Evolutionary conservation across 2,113 vertebrate genomes (phyloP), one percentile per base, ranked within the genome.

Genomic region (Zapornia atra): DNA sequence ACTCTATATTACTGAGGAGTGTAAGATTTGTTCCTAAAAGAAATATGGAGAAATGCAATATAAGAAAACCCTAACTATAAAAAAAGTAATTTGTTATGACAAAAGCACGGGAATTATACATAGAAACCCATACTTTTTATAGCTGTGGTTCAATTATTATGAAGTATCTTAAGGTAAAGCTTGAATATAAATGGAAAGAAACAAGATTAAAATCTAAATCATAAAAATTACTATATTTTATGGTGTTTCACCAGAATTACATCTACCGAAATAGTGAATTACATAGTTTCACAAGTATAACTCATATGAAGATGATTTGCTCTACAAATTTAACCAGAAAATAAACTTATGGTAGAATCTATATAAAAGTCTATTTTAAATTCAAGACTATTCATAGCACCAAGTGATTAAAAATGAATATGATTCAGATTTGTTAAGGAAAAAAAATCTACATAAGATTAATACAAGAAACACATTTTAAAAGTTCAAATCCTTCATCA

Each of bases 111-210:
- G 29, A 94, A 88, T 80, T 86, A 48, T 63, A 77, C 15, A 29
- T 34, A 80, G 36, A 33, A 73, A 95, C 86, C 42, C 4, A 4
- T 18, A 77, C 6, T 83, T 93, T 82, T 89, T 68, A 81, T 73
- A 83, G 63, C 33, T 92, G 40, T 10, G 77, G 66, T 88, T 92
- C 79, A 88, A 88, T 92, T 96, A 88, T 48, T 78, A 75, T 57
- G 21, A 82, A 79, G 15, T 60, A 71, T 54, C 40, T 80, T 59
- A 77, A 59, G 6, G 16, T 66, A 5, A 87, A 44, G 34, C 42
- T 88, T 85, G 60, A 92, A 88, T 88, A 64, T 51, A 86, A 92
- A 93, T 81, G 6, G 7, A 40, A 80, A 76, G 44, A 90, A 88
- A 86, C 5, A 78, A 77, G 12, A 88, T 57, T 71, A 53, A 92